phyloP scores from a whole-genome alignment of 1,140 invertebrate genomes.

The Monomorium pharaonis region DNA sequence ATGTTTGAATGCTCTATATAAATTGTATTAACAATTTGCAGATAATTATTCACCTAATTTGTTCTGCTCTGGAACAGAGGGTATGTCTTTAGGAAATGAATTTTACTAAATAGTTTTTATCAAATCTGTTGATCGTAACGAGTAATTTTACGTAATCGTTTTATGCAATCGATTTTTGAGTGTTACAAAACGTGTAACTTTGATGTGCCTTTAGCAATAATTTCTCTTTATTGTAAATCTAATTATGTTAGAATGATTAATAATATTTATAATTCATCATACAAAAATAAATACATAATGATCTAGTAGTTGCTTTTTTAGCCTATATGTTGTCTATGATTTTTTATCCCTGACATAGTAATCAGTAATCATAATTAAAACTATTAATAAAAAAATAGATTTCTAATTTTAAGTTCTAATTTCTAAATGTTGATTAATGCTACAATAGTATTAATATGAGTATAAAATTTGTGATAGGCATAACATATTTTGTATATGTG shows the following conservation, averaged over 20 bases:
- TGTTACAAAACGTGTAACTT: slow-evolving; percentile 72
- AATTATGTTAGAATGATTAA: slow-evolving; percentile 71
- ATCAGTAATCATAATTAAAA: background rate
- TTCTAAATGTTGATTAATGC: slow-evolving; percentile 60
- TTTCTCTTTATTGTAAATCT: slow-evolving; percentile 72
- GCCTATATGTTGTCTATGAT: slow-evolving; percentile 13
- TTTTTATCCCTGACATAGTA: background rate
- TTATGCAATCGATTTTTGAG: slow-evolving; percentile 64
- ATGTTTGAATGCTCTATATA: background rate
- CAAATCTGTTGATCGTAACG: slow-evolving; percentile 64
- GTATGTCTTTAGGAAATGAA: slow-evolving; percentile 62
- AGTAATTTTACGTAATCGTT: slow-evolving; percentile 62
- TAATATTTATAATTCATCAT: slow-evolving; percentile 71
- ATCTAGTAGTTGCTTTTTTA: slow-evolving; percentile 33
- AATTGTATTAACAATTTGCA: slow-evolving; percentile 31
- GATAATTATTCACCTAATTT: slow-evolving; percentile 48
- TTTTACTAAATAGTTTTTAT: slow-evolving; percentile 69
- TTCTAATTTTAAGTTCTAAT: background rate
- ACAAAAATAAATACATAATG: slow-evolving; percentile 65
- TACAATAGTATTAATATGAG: slow-evolving; percentile 49
- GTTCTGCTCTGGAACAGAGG: slow-evolving; percentile 53
- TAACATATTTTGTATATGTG: slow-evolving; percentile 27
- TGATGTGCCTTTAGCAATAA: slow-evolving; percentile 73
- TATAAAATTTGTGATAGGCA: slow-evolving; percentile 46
- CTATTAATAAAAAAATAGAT: background rate